Evolutionary conservation across 37 sponge, comb jelly and placozoan genomes (phyloP).

Genomic region (Haliclona indistincta): DNA sequence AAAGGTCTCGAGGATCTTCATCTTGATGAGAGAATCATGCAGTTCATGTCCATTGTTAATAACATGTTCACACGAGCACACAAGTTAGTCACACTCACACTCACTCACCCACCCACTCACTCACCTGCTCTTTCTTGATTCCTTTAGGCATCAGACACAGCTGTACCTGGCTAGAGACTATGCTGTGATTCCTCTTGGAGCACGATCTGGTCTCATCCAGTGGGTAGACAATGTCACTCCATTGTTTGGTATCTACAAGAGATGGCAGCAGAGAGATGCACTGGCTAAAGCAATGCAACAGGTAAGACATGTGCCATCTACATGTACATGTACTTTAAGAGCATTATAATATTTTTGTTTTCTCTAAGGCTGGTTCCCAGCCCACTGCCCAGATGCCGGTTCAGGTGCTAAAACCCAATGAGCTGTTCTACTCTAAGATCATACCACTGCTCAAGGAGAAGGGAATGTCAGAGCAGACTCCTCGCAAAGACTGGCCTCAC

Average conservation of each 20-base stretch:
- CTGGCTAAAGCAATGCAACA: conserved; percentile 75
- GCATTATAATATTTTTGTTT: not conserved
- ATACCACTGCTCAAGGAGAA: conserved; percentile 83
- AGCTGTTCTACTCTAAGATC: conserved; percentile 91
- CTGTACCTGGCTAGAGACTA: conserved; percentile 91
- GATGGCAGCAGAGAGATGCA: conserved; percentile 97
- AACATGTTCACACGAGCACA: conserved; percentile 86
- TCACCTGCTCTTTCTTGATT: not conserved
- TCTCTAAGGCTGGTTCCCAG: conserved; percentile 49
- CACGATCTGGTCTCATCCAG: conserved; percentile 95
- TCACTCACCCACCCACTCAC: not conserved
- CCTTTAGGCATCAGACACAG: conserved; percentile 65
- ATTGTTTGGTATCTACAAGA: conserved; percentile 95
- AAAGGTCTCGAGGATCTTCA: conserved; percentile 97
- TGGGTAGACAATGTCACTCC: conserved; percentile 96
- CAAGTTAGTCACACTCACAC: conserved; percentile 45
- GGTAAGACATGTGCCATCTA: no score
- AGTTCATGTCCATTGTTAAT: conserved; percentile 94
- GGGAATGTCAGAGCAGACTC: conserved; percentile 74
- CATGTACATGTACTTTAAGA: not conserved
- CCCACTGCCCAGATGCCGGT: conserved; percentile 44
- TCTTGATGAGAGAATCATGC: conserved; percentile 98
- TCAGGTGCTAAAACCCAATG: conserved; percentile 82
- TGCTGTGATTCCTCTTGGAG: conserved; percentile 95
- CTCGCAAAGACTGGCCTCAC: conserved; percentile 92